Evolutionary conservation across 2,888 invertebrate species (phyloP), one percentile per base, ranked within the genome.

Genomic region (Schizotus pectinicornis): DNA sequence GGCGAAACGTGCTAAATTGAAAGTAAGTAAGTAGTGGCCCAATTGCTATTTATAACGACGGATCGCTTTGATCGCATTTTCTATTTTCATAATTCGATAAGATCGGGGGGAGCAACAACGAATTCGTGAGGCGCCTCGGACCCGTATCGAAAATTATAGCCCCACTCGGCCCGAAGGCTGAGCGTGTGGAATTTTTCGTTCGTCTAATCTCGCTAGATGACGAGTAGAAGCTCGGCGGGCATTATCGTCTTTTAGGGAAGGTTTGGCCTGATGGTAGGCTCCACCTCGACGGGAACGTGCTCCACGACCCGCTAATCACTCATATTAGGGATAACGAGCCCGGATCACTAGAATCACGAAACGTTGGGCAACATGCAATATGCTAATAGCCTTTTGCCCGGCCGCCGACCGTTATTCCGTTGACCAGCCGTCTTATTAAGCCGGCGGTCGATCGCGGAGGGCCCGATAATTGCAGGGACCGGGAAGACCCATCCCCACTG

Each of bases 261-360:
- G 34, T 46, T 47, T 35, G 36, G 33, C 45, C 37, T 37, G 34
- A 30, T 47, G 46, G 41, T 41, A 8, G 51, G n/a, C 9, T 33
- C 8, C 39, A 33, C 14, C 12, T 41, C 1, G 30, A 42, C 42
- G 32, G 14, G 42, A 42, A 36, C 55, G 37, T 48, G 55, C 55
- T 55, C n/a, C 49, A 48, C 7, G 36, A 48, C 33, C 11, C 36
- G 42, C 55, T 55, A 55, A 55, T 55, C 48, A 55, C 55, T 55
- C 55, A 55, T 49, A 42, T 55, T 39, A 54, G 38, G 42, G 32
- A 42, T 55, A 55, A 55, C 55, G 48, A 49, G 36, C 42, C 22
- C 7, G 9, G 39, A 55, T 48, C 32, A 55, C 43, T 32, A 37
- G 36, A 42, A 48, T 55, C 48, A 48, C 48, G 55, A 48, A 42